phyloP scores from a whole-genome alignment of 1,140 invertebrate species.

The Ips typographus region DNA sequence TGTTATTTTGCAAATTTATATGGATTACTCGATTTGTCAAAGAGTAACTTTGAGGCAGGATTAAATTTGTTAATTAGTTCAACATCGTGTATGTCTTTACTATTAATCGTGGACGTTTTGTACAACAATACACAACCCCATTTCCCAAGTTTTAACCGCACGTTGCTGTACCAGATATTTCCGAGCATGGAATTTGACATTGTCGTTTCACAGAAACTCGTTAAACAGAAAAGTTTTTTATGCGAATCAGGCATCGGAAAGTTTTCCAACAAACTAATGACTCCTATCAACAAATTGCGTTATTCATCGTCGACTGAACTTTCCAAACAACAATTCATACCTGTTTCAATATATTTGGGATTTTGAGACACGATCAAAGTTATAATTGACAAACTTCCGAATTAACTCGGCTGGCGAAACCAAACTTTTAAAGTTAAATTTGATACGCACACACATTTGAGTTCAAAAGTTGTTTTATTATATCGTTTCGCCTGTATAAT shows the following conservation, averaged over 20 bases:
- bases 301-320: constrained; percentile 10
- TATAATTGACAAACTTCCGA: constrained; percentile 28
- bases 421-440: constrained; percentile 26
- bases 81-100: no score
- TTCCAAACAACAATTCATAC: constrained; percentile 14
- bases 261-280: not conserved
- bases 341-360: constrained; percentile 16
- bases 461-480: constrained; percentile 8
- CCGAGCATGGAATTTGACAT: no score
- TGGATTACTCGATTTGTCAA: constrained; percentile 25
- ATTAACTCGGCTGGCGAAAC: constrained; percentile 17
- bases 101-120: no score
- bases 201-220: no score
- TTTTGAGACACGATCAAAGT: constrained; percentile 21
- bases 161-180: no score
- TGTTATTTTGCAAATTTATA: constrained; percentile 30
- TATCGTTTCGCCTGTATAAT: constrained; percentile 10
- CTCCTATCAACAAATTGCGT: constrained; percentile 10
- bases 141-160: no score
- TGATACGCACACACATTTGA: constrained; percentile 19
- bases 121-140: no score
- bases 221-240: no score
- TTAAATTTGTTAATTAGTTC: no score
- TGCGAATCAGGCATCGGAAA: not conserved
- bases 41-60: not conserved